These are phyloP conservation scores for Liolophura sinensis DNA, from an alignment of 1,140 invertebrate species.

Conservation along the genomic window DNA sequence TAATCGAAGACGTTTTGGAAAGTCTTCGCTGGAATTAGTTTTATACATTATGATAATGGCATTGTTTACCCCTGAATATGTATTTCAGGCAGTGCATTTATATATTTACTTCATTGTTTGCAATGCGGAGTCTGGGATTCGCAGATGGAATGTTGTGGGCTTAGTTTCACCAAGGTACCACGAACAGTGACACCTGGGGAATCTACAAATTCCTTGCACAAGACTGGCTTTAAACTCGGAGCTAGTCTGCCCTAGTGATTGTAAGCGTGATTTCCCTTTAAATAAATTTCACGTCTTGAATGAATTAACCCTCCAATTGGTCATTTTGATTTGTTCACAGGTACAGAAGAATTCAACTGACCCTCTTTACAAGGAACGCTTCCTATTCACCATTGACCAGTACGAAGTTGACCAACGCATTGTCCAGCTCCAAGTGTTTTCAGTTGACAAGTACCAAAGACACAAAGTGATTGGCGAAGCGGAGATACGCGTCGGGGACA, in stretches of 20 bases:
- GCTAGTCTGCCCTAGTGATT: too few species aligned
- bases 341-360: slow-evolving; percentile 68
- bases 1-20: too few species aligned
- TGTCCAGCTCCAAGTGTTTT: slow-evolving; percentile 67
- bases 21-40: too few species aligned
- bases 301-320: background rate
- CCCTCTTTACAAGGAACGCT: slow-evolving; percentile 76
- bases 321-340: slow-evolving; percentile 45
- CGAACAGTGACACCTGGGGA: too few species aligned
- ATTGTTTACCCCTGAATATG: background rate
- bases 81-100: background rate
- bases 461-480: slow-evolving; percentile 70
- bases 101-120: too few species aligned
- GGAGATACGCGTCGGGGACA: slow-evolving; percentile 66
- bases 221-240: too few species aligned
- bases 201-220: too few species aligned
- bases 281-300: slow-evolving; percentile 7
- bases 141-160: too few species aligned
- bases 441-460: slow-evolving; percentile 66
- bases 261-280: background rate
- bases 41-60: too few species aligned
- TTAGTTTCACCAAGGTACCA: too few species aligned
- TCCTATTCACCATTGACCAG: slow-evolving; percentile 70
- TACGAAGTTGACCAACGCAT: slow-evolving; percentile 60
- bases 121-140: too few species aligned